phyloP scores from a whole-genome alignment of 2,797 vertebrate species.

The Botia kubotai region DNA sequence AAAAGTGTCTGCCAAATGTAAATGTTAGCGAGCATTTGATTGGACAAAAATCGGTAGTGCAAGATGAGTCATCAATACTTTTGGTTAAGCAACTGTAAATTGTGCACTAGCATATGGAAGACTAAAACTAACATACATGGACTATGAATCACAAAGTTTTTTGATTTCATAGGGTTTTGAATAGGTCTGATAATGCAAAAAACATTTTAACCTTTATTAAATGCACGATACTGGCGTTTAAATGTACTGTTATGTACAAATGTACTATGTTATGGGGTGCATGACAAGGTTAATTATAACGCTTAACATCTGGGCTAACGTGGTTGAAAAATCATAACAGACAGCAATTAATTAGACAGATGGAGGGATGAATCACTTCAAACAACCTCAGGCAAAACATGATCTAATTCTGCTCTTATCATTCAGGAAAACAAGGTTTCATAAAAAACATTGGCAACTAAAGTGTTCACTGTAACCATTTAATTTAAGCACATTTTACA shows the following conservation, averaged over 20 bases:
- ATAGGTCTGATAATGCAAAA: neutral
- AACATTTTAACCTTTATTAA: neutral
- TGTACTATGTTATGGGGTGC: neutral
- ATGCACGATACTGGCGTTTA: neutral
- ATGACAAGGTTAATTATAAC: neutral
- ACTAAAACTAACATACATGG: too few species aligned
- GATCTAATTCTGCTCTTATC: constrained; percentile 33
- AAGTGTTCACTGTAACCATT: constrained; percentile 71
- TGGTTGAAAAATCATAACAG: constrained; percentile 6
- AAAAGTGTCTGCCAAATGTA: too few species aligned
- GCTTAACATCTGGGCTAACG: constrained; percentile 9
- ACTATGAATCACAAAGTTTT: neutral
- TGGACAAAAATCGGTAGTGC: neutral
- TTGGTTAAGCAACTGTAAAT: neutral
- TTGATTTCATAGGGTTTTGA: neutral
- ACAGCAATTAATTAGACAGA: constrained; percentile 21
- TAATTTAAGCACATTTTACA: constrained; percentile 76
- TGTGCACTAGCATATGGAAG: too few species aligned
- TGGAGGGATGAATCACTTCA: constrained; percentile 37
- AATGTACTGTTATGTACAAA: neutral
- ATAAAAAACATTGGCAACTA: constrained; percentile 49
- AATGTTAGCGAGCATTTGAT: neutral
- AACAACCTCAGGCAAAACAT: constrained; percentile 24
- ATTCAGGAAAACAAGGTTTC: constrained; percentile 23
- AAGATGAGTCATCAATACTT: neutral